phyloP scores from a whole-genome alignment of 1,140 invertebrate genomes.

The Meloidogyne floridensis region DNA sequence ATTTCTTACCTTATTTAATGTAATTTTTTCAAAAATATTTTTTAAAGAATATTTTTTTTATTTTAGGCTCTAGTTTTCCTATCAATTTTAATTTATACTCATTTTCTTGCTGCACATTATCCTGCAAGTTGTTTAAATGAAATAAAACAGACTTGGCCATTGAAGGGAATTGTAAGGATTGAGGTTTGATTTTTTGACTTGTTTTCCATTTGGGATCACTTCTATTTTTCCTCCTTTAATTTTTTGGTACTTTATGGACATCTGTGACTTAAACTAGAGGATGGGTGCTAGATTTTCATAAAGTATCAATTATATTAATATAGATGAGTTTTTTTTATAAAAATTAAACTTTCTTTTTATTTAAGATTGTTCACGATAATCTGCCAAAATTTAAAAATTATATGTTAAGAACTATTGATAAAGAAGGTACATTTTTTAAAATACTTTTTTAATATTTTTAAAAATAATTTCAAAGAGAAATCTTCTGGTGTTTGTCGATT shows the following conservation, averaged over 20 bases:
- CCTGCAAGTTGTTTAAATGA: conserved; percentile 90
- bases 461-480: background rate
- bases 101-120: conserved; percentile 85
- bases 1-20: conserved; percentile 76
- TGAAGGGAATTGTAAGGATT: conserved; percentile 91
- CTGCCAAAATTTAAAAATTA: background rate
- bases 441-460: background rate
- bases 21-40: conserved; percentile 33
- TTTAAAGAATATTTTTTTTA: conserved; percentile 10
- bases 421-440: background rate
- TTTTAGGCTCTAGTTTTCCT: conserved; percentile 80
- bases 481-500: background rate
- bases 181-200: conserved; percentile 71
- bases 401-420: conserved; percentile 15
- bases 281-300: no score
- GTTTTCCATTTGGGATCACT: background rate
- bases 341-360: background rate
- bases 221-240: background rate
- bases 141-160: conserved; percentile 85
- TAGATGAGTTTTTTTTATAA: no score
- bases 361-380: background rate
- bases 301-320: no score
- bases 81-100: conserved; percentile 89
- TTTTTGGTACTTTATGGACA: background rate
- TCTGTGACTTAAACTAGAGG: no score